These are phyloP conservation scores for Mycteria americana DNA, from an alignment of 2,797 vertebrate species.

Conservation along the genomic window DNA sequence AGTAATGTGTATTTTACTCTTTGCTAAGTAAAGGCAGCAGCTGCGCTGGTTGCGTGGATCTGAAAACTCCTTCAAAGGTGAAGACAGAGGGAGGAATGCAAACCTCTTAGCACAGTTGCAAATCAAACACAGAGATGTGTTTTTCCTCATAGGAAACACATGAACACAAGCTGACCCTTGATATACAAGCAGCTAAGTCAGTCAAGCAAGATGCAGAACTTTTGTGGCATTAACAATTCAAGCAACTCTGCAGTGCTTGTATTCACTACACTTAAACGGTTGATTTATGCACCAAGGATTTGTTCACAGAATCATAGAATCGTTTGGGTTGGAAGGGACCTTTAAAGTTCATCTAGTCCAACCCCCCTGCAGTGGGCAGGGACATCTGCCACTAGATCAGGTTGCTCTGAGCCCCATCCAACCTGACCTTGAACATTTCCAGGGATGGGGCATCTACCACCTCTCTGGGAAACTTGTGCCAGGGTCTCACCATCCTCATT, in stretches of 20 bases:
- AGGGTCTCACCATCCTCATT: no score
- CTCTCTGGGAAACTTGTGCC: no score
- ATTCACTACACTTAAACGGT: neutral
- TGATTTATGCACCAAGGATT: neutral
- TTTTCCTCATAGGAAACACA: neutral
- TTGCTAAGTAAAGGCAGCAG: neutral
- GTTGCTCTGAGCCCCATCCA: no score
- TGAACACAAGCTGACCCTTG: neutral
- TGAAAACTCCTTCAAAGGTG: neutral
- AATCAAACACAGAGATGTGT: neutral
- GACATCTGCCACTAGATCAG: no score
- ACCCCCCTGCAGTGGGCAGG: no score
- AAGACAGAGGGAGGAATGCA: neutral
- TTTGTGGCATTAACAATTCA: fast-evolving
- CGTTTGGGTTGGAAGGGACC: no score
- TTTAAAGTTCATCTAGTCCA: no score
- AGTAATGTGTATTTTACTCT: neutral
- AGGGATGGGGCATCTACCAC: no score
- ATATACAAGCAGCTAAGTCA: neutral
- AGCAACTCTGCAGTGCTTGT: neutral
- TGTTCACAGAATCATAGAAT: neutral
- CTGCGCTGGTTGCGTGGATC: neutral
- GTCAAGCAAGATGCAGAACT: neutral
- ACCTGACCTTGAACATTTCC: no score
- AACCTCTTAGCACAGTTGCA: neutral